Base-by-base conservation (phyloP, 2,888 invertebrate genomes). In the Melanophora roralis region DNA sequence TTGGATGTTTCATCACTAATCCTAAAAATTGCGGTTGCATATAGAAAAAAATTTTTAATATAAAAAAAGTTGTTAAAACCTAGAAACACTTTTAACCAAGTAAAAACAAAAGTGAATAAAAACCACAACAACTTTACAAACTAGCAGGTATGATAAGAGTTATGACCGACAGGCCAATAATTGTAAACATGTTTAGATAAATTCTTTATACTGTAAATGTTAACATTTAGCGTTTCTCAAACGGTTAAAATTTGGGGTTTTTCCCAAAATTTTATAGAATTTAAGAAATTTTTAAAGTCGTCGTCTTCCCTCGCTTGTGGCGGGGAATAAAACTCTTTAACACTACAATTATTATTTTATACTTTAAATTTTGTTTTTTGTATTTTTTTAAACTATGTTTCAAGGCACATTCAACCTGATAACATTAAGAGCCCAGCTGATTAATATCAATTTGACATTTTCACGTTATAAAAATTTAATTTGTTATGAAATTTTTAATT, bases 21-120 rank as follows among this genome's bases (percentile, higher is more conserved):
- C 76, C 80, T 45, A 55, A 49, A n/a, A 68, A 75, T 75, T 69
- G 53, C 45, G 43, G 65, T 59, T 49, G 53, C 43, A 67, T 32
- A 53, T 8, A 21, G 12, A 49, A 21, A 57, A 14, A 23, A 23
- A 36, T 3, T 23, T 32, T 2, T 6, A 6, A 8, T 5, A 38
- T 8, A 27, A 27, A 27, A 19, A 49, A 53, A 43, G 6, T 32
- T 19, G 9, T 19, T 16, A 21, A 60, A 71, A 38, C 60, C 36
- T 21, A 74, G 23, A 65, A 71, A 67, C n/a, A 59, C 45, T 16
- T 43, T 11, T 53, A 67, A 60, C 71, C 9, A 45, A 59, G 9
- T 45, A 38, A 62, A 59, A 74, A 74, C 53, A 62, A 49, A 67
- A 60, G 19, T 23, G 23, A 2, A 43, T 36, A 21, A 53, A 53